These are phyloP conservation scores for Suricata suricatta DNA, from an alignment of 2,113 vertebrate genomes.

Conservation along the genomic window DNA sequence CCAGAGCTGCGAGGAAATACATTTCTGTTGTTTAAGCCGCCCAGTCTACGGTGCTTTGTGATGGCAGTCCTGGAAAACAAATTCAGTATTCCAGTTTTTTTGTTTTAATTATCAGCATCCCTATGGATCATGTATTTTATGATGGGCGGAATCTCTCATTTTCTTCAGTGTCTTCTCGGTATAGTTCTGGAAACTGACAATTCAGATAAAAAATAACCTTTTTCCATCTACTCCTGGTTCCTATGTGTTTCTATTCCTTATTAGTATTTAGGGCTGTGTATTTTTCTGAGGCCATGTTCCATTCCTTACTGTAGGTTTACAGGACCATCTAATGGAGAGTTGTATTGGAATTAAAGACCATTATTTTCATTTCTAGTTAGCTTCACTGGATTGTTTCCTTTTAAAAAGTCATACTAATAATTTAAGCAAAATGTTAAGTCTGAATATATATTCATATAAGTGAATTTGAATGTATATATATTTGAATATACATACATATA, in stretches of 20 bases:
- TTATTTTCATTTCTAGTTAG: conserved; percentile 19
- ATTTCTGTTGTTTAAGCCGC: neutral
- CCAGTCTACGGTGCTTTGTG: neutral
- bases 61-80: neutral
- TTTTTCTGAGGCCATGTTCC: neutral
- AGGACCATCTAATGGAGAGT: conserved; percentile 7
- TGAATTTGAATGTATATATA: neutral
- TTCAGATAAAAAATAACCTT: neutral
- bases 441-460: neutral
- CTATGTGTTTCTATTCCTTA: neutral
- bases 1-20: neutral
- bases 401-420: neutral
- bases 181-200: neutral
- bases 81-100: neutral
- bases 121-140: neutral
- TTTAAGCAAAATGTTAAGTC: neutral
- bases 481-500: too few relatives aligned
- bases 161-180: neutral
- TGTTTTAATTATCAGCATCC: neutral
- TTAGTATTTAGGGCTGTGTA: neutral
- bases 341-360: neutral
- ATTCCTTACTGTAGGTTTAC: neutral
- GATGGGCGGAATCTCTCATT: neutral
- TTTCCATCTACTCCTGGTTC: neutral
- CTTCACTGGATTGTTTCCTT: neutral